Percentiles rank a stretch among this genome's conserved stretches.
Evolutionary conservation across 2,113 vertebrate species (phyloP).

Genomic region (Tringa solitaria): DNA sequence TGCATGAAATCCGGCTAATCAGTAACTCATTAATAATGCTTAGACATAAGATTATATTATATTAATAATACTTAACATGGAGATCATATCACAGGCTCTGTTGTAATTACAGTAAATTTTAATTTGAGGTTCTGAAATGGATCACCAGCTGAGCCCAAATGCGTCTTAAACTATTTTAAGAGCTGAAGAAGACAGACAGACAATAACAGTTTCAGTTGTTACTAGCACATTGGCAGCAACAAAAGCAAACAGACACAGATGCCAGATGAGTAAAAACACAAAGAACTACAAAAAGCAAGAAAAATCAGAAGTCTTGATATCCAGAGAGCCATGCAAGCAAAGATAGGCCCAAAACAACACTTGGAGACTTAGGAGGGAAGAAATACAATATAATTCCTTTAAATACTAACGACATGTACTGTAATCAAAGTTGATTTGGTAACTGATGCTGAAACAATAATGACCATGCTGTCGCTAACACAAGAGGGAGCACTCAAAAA

Average conservation of each 20-base stretch:
- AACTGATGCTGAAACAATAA: not conserved
- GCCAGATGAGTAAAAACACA: not conserved
- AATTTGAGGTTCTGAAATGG: not conserved
- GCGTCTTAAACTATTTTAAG: not conserved
- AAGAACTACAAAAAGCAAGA: not conserved
- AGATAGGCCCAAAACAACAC: not conserved
- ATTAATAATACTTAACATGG: not conserved
- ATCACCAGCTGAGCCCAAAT: not conserved
- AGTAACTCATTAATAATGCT: not conserved
- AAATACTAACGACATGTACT: rapidly evolving
- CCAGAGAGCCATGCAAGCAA: not conserved
- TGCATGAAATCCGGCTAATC: not conserved
- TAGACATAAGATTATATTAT: not conserved
- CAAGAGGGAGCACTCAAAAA: not conserved
- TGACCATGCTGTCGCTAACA: not conserved
- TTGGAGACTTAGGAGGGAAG: not conserved
- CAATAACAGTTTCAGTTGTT: not conserved
- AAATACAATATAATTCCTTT: not conserved
- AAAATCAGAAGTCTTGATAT: not conserved
- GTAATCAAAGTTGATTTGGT: not conserved
- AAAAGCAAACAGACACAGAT: not conserved
- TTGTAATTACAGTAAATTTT: not conserved
- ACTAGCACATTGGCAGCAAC: not conserved
- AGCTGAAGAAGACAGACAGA: not conserved
- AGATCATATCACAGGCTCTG: not conserved